Evolutionary conservation across 2,888 invertebrate genomes (phyloP).

Genomic region (Macrophya alboannulata): DNA sequence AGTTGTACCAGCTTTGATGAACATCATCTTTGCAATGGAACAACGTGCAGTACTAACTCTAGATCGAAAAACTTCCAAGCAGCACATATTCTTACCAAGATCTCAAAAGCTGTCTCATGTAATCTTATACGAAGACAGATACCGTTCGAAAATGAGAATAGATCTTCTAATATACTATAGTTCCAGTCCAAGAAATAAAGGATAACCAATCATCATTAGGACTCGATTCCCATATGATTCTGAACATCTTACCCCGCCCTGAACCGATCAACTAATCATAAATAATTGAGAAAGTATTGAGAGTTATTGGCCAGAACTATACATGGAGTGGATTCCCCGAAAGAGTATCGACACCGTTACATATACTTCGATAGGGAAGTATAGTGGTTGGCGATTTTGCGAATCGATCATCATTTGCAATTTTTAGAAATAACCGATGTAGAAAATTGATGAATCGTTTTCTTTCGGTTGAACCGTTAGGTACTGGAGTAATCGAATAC

Average conservation of each 20-base stretch:
- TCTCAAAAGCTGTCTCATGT: background rate
- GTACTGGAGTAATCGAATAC: background rate
- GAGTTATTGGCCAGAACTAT: background rate
- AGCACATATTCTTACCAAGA: too few relatives aligned
- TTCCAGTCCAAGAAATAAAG: background rate
- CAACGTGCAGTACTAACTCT: too few relatives aligned
- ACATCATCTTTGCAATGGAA: background rate
- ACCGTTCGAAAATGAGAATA: background rate
- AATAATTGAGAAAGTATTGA: background rate
- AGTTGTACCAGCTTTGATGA: background rate
- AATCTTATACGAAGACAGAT: background rate
- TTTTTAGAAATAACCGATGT: background rate
- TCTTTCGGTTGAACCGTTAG: background rate
- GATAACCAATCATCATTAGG: conserved; percentile 1
- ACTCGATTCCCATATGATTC: background rate
- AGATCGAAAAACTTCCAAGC: too few relatives aligned
- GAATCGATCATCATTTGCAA: background rate
- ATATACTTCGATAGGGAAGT: too few relatives aligned
- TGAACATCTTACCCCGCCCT: background rate
- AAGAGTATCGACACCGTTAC: background rate
- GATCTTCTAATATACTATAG: background rate
- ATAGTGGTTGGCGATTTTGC: background rate
- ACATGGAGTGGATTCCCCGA: background rate
- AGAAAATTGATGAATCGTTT: background rate
- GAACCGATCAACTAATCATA: background rate